phyloP scores from a whole-genome alignment of 2,113 vertebrate species.

The Aleadryas rufinucha region DNA sequence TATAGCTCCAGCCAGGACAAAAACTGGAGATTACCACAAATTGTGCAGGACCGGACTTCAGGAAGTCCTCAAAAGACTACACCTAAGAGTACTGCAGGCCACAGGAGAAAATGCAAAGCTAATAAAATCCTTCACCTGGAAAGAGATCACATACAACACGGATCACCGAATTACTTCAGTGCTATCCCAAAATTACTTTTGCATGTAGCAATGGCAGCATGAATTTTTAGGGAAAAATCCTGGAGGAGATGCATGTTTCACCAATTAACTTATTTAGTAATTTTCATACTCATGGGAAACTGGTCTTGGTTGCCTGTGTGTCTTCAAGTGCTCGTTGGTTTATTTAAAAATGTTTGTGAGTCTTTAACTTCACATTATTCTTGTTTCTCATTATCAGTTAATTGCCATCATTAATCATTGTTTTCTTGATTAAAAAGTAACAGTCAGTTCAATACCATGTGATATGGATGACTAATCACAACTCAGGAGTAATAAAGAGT shows the following conservation, averaged over 20 bases:
- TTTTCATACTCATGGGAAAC: neutral
- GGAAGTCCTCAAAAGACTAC: neutral
- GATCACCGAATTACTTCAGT: neutral
- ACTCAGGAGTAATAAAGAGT: conserved; percentile 57
- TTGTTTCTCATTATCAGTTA: conserved; percentile 57
- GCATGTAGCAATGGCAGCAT: neutral
- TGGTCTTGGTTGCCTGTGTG: neutral
- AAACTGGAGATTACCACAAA: neutral
- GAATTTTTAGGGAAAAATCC: neutral
- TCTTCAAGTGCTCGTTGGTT: neutral
- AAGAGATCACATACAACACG: neutral
- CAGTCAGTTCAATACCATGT: conserved; percentile 54
- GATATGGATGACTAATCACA: conserved; percentile 60
- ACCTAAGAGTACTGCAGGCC: neutral
- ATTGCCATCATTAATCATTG: conserved; percentile 64
- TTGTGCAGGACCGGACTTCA: neutral
- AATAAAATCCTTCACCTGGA: neutral
- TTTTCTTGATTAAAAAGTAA: conserved; percentile 65
- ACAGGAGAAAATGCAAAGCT: neutral
- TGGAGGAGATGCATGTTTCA: neutral
- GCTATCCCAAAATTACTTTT: neutral
- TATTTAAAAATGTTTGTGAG: conserved; percentile 26
- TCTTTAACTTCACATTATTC: conserved; percentile 41
- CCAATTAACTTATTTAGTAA: neutral
- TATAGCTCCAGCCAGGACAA: neutral